phyloP scores from a whole-genome alignment of 2,888 invertebrate genomes.

The Philonicus albiceps region DNA sequence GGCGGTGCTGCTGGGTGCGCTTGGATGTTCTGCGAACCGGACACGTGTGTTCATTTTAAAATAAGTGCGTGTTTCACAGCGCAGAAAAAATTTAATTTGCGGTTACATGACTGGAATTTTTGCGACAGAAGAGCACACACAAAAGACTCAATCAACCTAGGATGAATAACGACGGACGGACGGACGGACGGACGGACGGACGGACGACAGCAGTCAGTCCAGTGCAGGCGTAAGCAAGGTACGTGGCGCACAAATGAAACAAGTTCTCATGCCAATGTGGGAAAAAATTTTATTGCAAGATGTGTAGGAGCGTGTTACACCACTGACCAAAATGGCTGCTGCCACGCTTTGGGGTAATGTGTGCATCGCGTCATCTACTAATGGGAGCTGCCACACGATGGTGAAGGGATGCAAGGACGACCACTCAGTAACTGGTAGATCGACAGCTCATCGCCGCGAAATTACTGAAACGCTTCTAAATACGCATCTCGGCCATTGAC shows the following conservation, averaged over 20 bases:
- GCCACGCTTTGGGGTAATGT: not conserved
- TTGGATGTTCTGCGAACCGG: not conserved
- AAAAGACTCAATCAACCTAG: slow-evolving; percentile 15
- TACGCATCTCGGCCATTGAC: not conserved
- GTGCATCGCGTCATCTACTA: not conserved
- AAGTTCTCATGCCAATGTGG: not conserved
- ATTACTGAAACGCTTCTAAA: not conserved
- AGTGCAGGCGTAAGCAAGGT: not conserved
- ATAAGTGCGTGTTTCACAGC: not conserved
- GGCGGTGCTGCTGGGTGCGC: not conserved
- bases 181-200: not conserved
- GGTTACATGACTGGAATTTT: slow-evolving; percentile 31
- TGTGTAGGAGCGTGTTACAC: not conserved
- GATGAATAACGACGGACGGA: not conserved
- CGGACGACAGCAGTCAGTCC: not conserved
- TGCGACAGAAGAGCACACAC: not conserved
- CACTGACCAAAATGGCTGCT: slow-evolving; percentile 10
- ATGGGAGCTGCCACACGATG: not conserved
- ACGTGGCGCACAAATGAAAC: not conserved
- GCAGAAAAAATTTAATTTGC: slow-evolving; percentile 29
- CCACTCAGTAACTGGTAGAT: not conserved
- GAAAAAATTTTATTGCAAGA: not conserved
- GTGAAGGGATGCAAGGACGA: not conserved
- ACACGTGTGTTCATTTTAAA: not conserved
- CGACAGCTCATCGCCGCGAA: not conserved